phyloP scores from a whole-genome alignment of 2,797 vertebrate species.

The Enteromius argenteus region DNA sequence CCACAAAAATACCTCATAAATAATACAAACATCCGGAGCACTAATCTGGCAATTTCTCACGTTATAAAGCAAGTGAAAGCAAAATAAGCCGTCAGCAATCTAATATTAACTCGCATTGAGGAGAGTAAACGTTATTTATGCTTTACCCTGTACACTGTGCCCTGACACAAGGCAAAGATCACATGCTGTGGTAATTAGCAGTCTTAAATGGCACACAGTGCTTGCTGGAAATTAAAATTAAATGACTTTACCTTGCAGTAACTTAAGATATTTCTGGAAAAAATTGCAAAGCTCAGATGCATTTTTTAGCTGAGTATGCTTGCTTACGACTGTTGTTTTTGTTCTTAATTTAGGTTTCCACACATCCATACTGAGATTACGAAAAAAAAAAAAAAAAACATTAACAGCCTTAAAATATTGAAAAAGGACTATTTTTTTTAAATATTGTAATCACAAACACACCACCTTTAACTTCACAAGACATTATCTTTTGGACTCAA shows the following conservation, averaged over 20 bases:
- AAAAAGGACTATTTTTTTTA: neutral
- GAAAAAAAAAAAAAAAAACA: neutral
- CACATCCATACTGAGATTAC: neutral
- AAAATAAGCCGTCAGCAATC: neutral
- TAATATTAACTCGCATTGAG: neutral
- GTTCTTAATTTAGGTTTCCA: neutral
- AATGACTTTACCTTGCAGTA: neutral
- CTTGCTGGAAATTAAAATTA: conserved; percentile 12
- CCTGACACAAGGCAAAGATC: neutral
- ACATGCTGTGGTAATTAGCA: neutral
- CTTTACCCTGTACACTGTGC: neutral
- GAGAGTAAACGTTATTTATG: no score
- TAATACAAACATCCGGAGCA: neutral
- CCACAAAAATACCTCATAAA: neutral
- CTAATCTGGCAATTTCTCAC: neutral
- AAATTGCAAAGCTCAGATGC: neutral
- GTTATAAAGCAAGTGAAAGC: neutral
- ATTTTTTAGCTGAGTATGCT: neutral
- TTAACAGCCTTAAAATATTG: neutral
- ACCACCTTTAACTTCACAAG: neutral
- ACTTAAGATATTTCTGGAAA: neutral
- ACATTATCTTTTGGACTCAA: neutral
- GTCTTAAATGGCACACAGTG: conserved; percentile 18
- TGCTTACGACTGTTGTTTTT: neutral
- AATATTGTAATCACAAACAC: no score